Conservation (phyloP, 2,797 vertebrate species). For the Paguma larvata region DNA sequence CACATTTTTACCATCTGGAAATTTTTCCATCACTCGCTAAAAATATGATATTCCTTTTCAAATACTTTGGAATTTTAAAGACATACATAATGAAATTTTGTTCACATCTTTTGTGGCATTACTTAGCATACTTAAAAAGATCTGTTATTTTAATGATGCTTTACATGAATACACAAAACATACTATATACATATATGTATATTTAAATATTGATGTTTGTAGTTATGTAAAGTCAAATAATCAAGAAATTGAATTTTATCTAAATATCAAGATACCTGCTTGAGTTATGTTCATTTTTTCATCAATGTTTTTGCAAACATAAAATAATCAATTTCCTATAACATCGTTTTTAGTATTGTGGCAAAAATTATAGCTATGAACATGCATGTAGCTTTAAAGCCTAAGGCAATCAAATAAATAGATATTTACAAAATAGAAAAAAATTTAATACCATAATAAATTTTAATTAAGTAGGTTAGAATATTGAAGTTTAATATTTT, state of each 20-base stretch:
- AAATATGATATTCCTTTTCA: slow-evolving; percentile 61
- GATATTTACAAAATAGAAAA: background rate
- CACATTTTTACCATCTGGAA: slow-evolving; percentile 73
- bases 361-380: background rate
- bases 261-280: background rate
- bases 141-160: background rate
- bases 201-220: background rate
- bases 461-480: background rate
- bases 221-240: background rate
- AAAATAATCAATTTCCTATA: background rate
- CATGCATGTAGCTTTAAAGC: background rate
- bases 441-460: background rate
- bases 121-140: background rate
- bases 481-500: background rate
- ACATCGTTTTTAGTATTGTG: background rate
- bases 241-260: background rate
- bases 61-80: slow-evolving; percentile 48
- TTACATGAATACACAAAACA: slow-evolving; percentile 15
- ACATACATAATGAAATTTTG: background rate
- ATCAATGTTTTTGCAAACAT: background rate
- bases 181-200: background rate
- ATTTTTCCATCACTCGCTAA: slow-evolving; percentile 66
- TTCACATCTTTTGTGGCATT: background rate
- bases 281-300: background rate
- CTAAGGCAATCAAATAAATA: background rate